Conservation (phyloP, 92 coral and sea anemone genomes). For the Epizoanthus rinbou region DNA sequence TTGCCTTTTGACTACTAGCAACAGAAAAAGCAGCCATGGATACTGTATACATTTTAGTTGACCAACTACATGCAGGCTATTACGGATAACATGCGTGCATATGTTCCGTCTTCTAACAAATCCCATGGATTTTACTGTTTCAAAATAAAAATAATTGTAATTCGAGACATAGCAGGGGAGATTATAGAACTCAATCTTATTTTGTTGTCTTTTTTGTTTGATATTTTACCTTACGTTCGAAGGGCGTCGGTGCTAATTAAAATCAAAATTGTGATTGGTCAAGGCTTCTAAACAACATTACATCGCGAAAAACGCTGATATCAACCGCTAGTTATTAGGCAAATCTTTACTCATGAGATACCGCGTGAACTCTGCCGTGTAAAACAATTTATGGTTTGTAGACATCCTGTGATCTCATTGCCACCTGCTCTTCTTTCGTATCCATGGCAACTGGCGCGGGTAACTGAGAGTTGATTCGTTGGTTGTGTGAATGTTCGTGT, state of each 20-base stretch:
- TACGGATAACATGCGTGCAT: too few species aligned
- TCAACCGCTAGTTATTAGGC: constrained; percentile 14
- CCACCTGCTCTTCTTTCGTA: constrained; percentile 31
- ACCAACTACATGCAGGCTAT: too few species aligned
- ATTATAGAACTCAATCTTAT: too few species aligned
- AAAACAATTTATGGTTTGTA: constrained; percentile 31
- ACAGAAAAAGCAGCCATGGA: too few species aligned
- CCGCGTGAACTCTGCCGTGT: constrained; percentile 1
- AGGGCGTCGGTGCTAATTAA: constrained; percentile 2
- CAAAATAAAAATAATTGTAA: too few species aligned
- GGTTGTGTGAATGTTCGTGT: background rate
- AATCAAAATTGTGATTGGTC: background rate
- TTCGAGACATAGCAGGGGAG: too few species aligned
- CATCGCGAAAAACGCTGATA: background rate
- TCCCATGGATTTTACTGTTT: too few species aligned
- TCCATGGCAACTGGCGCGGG: constrained; percentile 1
- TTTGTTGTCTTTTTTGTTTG: background rate
- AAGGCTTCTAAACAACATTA: background rate
- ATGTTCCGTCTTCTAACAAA: too few species aligned
- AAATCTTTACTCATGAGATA: constrained; percentile 34
- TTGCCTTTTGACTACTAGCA: too few species aligned
- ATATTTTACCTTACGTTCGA: background rate
- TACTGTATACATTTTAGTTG: too few species aligned
- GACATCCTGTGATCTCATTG: constrained; percentile 30
- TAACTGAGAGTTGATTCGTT: constrained; percentile 11